Conservation (phyloP, 2,797 vertebrate species). For the Siniperca obscura region DNA sequence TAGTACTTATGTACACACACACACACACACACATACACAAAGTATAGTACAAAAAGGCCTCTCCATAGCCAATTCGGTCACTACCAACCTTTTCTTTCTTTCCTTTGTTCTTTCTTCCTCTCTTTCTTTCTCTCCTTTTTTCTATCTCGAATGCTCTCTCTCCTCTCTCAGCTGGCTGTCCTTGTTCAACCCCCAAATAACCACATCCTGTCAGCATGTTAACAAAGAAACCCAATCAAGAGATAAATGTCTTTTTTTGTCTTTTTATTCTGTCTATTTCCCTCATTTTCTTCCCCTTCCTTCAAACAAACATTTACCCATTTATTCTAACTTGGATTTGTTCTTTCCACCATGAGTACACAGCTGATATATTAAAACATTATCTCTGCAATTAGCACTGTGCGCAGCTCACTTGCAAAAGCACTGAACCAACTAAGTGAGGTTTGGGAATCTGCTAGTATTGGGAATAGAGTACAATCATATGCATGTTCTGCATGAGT, state of each 20-base stretch:
- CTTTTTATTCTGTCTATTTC: slow-evolving; percentile 33
- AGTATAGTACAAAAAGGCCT: slow-evolving; percentile 54
- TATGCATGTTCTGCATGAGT: slow-evolving; percentile 44
- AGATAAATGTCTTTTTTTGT: slow-evolving; percentile 51
- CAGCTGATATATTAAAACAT: slow-evolving; percentile 60
- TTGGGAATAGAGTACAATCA: slow-evolving; percentile 41
- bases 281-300: slow-evolving; percentile 12
- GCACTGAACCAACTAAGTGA: slow-evolving; percentile 63
- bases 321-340: slow-evolving; percentile 36
- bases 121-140: slow-evolving; percentile 12
- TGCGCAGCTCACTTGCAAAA: slow-evolving; percentile 48
- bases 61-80: slow-evolving; percentile 23
- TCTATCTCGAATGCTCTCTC: not conserved
- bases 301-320: slow-evolving; percentile 34
- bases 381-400: slow-evolving; percentile 62
- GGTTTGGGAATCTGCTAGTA: slow-evolving; percentile 39
- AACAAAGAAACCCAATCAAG: slow-evolving; percentile 64
- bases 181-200: slow-evolving; percentile 62
- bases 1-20: slow-evolving; percentile 33
- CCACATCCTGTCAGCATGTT: slow-evolving; percentile 59
- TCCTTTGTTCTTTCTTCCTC: slow-evolving; percentile 11
- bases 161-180: slow-evolving; percentile 57
- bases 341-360: slow-evolving; percentile 39
- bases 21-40: slow-evolving; percentile 31
- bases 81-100: slow-evolving; percentile 13